phyloP scores from a whole-genome alignment of 1,140 invertebrate genomes.

The Leguminivora glycinivorella region DNA sequence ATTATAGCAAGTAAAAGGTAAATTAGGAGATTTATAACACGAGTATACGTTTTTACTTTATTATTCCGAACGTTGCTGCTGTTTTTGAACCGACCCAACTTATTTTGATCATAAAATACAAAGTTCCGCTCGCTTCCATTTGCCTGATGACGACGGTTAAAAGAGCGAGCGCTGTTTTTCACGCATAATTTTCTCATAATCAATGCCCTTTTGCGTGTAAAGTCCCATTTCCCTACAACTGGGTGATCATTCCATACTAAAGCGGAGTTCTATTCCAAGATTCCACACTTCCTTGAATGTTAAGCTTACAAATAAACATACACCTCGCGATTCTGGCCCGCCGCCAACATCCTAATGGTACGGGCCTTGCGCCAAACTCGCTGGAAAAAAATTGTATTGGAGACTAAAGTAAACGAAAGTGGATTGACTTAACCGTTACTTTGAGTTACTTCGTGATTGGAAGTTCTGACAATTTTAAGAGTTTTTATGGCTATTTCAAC shows the following conservation, averaged over 20 bases:
- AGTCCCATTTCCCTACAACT: constrained; percentile 11
- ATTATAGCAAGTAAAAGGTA: background rate
- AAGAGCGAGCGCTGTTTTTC: constrained; percentile 3
- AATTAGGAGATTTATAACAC: background rate
- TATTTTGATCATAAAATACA: constrained; percentile 16
- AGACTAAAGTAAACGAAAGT: constrained; percentile 64
- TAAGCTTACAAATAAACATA: constrained; percentile 73
- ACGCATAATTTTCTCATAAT: constrained; percentile 26
- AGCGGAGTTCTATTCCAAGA: constrained; percentile 66
- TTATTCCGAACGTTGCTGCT: background rate
- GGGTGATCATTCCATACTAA: constrained; percentile 25
- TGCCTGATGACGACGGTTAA: constrained; percentile 14
- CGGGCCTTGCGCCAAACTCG: constrained; percentile 66
- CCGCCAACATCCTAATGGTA: constrained; percentile 72
- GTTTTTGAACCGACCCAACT: constrained; percentile 10
- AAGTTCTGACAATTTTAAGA: background rate
- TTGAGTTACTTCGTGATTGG: constrained; percentile 29
- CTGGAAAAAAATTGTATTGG: constrained; percentile 68
- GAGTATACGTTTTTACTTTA: background rate
- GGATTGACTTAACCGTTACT: constrained; percentile 56
- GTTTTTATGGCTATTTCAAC: background rate
- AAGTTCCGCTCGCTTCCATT: constrained; percentile 6
- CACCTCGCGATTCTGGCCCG: constrained; percentile 61
- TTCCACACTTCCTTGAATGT: constrained; percentile 75
- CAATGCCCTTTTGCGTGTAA: constrained; percentile 11